phyloP scores from a whole-genome alignment of 2,113 vertebrate species.

The Podarcis raffonei region DNA sequence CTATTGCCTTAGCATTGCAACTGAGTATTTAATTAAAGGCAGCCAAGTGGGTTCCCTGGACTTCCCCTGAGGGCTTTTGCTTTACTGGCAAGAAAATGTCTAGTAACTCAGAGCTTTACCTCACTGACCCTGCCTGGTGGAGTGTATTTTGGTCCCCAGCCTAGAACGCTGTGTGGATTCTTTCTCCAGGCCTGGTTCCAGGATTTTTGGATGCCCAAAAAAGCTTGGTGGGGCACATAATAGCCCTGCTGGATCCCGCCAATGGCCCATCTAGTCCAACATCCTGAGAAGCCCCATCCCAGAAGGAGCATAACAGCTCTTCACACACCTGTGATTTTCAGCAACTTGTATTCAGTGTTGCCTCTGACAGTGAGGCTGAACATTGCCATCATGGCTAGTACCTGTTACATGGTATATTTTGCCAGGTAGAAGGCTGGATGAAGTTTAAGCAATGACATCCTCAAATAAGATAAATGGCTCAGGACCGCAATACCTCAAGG shows the following conservation, averaged over 20 bases:
- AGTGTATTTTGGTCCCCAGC: conserved; percentile 9
- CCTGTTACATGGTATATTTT: neutral
- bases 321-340: no score
- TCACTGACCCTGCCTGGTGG: neutral
- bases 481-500: no score
- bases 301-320: no score
- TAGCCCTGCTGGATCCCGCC: no score
- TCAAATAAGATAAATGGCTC: neutral
- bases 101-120: neutral
- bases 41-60: neutral
- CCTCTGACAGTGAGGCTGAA: no score
- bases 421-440: neutral
- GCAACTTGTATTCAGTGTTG: no score
- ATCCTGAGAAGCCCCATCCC: no score
- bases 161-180: neutral
- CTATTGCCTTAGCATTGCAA: neutral
- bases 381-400: no score
- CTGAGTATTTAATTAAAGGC: neutral
- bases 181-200: neutral
- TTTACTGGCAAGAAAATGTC: neutral
- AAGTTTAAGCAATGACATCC: neutral
- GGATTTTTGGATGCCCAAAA: neutral
- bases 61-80: neutral
- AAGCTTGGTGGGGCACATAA: neutral
- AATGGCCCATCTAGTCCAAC: no score